These are phyloP conservation scores for Cyprinella venusta DNA, from an alignment of 2,797 vertebrate genomes.

Conservation along the genomic window DNA sequence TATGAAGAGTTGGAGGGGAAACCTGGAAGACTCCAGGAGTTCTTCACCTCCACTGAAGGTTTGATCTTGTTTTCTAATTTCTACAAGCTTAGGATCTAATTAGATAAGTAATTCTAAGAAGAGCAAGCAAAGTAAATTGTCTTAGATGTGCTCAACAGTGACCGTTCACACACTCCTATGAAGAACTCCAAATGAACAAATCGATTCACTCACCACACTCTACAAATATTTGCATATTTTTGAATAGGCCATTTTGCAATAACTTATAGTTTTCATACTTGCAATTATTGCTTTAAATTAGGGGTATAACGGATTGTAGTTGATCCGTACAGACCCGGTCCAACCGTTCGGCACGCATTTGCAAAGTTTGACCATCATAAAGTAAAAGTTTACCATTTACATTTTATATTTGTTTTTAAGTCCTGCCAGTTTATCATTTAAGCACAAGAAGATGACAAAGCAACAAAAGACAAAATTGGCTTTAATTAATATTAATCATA, in stretches of 20 bases:
- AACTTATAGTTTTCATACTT: background rate
- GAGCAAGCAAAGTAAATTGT: background rate
- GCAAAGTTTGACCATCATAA: background rate
- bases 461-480: background rate
- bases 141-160: background rate
- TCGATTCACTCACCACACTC: background rate
- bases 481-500: background rate
- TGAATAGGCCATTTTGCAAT: background rate
- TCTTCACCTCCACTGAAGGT: conserved; percentile 92
- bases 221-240: background rate
- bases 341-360: background rate
- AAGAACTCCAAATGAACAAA: background rate
- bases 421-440: background rate
- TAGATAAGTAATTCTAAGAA: background rate
- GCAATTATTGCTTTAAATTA: background rate
- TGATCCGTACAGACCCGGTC: background rate
- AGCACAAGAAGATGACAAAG: background rate
- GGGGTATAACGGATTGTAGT: background rate
- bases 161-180: background rate
- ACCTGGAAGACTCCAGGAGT: conserved; percentile 93
- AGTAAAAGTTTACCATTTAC: background rate
- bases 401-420: background rate
- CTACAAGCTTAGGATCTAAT: background rate
- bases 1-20: conserved; percentile 89
- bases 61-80: background rate